These are phyloP conservation scores for Stichodactyla mertensii DNA, from an alignment of 64 coral and sea anemone genomes.

Conservation along the genomic window DNA sequence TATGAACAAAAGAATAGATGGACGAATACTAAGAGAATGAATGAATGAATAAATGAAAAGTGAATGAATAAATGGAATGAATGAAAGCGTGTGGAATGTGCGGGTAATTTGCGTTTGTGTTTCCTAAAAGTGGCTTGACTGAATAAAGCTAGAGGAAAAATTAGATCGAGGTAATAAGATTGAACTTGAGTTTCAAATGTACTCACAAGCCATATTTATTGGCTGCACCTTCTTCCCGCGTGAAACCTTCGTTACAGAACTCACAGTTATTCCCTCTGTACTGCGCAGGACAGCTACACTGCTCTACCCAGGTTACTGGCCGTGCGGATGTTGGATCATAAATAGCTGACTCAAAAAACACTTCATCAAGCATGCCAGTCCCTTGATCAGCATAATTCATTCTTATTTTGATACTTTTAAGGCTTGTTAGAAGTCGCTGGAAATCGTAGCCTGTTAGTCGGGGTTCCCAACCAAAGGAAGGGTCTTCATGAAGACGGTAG, in stretches of 20 bases:
- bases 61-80: too few relatives aligned
- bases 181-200: not conserved
- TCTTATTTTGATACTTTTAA: conserved; percentile 74
- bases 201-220: conserved; percentile 85
- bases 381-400: conserved; percentile 92
- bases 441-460: conserved; percentile 68
- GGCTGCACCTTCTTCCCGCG: conserved; percentile 24
- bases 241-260: conserved; percentile 68
- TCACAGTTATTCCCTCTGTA: conserved; percentile 72
- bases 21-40: too few relatives aligned
- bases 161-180: too few relatives aligned
- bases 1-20: too few relatives aligned
- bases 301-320: conserved; percentile 83
- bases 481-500: conserved; percentile 85
- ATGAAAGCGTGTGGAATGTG: too few relatives aligned
- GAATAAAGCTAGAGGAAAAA: too few relatives aligned
- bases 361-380: conserved; percentile 83
- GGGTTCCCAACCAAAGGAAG: conserved; percentile 85
- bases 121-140: too few relatives aligned
- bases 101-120: too few relatives aligned
- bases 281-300: conserved; percentile 76
- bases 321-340: conserved; percentile 48
- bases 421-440: conserved; percentile 67
- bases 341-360: conserved; percentile 78
- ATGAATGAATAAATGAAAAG: too few relatives aligned